Base-by-base conservation (phyloP, 1,140 invertebrate species). In the Caenorhabditis remanei region DNA sequence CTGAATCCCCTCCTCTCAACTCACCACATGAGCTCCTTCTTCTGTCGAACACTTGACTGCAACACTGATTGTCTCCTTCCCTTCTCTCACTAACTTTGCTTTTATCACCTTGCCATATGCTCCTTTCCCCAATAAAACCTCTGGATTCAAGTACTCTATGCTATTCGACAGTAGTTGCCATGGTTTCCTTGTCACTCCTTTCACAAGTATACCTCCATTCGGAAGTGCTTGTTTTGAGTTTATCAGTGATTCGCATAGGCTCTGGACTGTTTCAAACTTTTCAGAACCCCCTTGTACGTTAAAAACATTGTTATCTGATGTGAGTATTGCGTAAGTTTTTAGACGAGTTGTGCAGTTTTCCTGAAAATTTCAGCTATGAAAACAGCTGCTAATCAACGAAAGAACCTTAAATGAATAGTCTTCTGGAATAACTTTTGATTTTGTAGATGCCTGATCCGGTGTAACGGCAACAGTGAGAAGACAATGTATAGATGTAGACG, bases 341-440 rank as follows among this genome's bases (percentile, higher is more conserved):
- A 61, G 58, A 32, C 58, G 58, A 61, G 58, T 61, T 13, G n/a
- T 61, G 58, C 58, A 61, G n/a, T 16, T n/a, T 16, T 61, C n/a
- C 58, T 61, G 58, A n/a, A 61, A 13, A 61, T 61, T 61, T 53
- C 16, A n/a, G n/a, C 9, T 1, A 11, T 61, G 11, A 55, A 55
- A 55, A 55, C 19, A 19, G 53, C 3, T 32, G 2, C 32, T 32
- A 32, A 32, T 32, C 32, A 32, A 32, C 2, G 32, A 32, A 32
- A 32, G 32, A 32, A 32, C 58, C 19, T 61, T 61, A 14, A 61
- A 61, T n/a, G 56, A n/a, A 19, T 61, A 61, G 19, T 61, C n/a
- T 7, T 19, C 16, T 19, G 56, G 21, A 8, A 61, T 7, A 11
- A 8, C 56, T 24, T 61, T 19, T 61, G 56, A 61, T 7, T 19